These are phyloP conservation scores for Drosophila monieri DNA, from an alignment of 2,888 invertebrate genomes.

Conservation along the genomic window DNA sequence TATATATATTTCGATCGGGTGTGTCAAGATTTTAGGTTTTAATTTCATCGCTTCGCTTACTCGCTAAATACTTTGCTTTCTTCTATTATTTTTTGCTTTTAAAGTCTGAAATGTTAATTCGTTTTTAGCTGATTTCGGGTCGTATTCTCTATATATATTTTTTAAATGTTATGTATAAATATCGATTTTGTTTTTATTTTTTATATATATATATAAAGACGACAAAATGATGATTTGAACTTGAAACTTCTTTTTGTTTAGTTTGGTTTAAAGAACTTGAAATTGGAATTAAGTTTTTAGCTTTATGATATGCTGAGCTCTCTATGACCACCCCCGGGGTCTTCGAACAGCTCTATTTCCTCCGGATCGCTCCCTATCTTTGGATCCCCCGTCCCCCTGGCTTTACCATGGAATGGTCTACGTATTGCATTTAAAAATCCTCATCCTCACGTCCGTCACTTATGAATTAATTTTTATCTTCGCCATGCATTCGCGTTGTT, in stretches of 20 bases:
- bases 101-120: constrained; percentile 52
- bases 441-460: constrained; percentile 6
- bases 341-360: constrained; percentile 21
- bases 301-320: constrained; percentile 66
- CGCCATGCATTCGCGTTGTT: neutral
- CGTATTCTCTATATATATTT: constrained; percentile 29
- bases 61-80: constrained; percentile 17
- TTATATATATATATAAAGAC: constrained; percentile 61
- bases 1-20: constrained; percentile 33
- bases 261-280: constrained; percentile 41
- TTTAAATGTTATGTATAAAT: constrained; percentile 42
- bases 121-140: constrained; percentile 36
- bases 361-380: constrained; percentile 8
- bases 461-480: neutral
- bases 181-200: constrained; percentile 21
- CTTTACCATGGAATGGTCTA: constrained; percentile 40
- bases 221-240: constrained; percentile 73
- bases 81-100: constrained; percentile 35
- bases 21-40: constrained; percentile 15
- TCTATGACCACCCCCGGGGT: constrained; percentile 3
- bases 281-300: constrained; percentile 38
- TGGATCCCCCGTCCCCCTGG: constrained; percentile 2
- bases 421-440: constrained; percentile 60
- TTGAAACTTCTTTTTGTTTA: constrained; percentile 54
- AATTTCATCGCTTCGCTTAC: constrained; percentile 24